Percentiles rank a stretch among this genome's conserved stretches.
These are phyloP conservation scores for Parasteatoda tepidariorum DNA, from an alignment of 1,140 invertebrate species.

Conservation along the genomic window DNA sequence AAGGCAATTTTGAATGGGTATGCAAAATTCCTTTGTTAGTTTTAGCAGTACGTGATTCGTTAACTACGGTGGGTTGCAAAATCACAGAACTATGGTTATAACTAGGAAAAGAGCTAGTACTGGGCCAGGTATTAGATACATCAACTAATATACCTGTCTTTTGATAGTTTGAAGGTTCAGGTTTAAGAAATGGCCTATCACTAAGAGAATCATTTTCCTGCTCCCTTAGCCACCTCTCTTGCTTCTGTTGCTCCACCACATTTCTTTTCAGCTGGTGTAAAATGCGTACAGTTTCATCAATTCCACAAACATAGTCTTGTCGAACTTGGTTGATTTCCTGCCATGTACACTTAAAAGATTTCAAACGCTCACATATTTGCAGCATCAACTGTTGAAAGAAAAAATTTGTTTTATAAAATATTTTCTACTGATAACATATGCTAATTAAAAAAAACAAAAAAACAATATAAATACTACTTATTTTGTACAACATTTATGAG, in stretches of 20 bases:
- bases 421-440: background rate
- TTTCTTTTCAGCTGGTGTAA: slow-evolving; percentile 59
- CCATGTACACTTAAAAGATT: slow-evolving; percentile 73
- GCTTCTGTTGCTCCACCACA: slow-evolving; percentile 40
- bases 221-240: slow-evolving; percentile 41
- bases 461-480: too few species aligned
- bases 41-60: slow-evolving; percentile 10
- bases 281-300: slow-evolving; percentile 67
- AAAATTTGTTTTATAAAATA: slow-evolving; percentile 6
- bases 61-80: slow-evolving; percentile 1
- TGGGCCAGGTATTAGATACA: slow-evolving; percentile 58
- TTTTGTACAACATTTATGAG: too few species aligned
- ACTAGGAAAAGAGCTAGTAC: slow-evolving; percentile 4
- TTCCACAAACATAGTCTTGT: slow-evolving; percentile 74
- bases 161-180: slow-evolving; percentile 27
- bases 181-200: slow-evolving; percentile 12
- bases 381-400: slow-evolving; percentile 70
- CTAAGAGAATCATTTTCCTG: slow-evolving; percentile 36
- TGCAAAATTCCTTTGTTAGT: slow-evolving; percentile 22
- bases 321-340: slow-evolving; percentile 77
- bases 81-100: slow-evolving; percentile 20
- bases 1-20: slow-evolving; percentile 42
- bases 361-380: slow-evolving; percentile 74
- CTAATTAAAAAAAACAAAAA: too few species aligned
- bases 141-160: slow-evolving; percentile 58